Evolutionary conservation across 2,888 invertebrate species (phyloP).

Genomic region (Deroplatys truncata): DNA sequence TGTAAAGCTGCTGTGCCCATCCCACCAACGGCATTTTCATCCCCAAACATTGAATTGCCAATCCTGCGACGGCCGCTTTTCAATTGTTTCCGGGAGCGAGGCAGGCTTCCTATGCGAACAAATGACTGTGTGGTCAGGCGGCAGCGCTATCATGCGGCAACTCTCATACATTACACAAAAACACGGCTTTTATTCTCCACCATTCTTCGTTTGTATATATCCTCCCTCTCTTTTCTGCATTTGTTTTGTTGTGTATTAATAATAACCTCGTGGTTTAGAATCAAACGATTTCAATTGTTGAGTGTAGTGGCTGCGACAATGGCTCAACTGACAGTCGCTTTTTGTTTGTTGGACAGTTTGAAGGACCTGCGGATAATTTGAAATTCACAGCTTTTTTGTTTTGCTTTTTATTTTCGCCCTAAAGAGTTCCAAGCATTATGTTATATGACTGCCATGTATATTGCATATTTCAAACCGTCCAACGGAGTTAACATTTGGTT

Average conservation of each 20-base stretch:
- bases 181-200: conserved; percentile 15
- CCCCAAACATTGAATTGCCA: conserved; percentile 15
- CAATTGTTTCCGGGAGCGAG: conserved; percentile 17
- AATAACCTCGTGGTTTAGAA: conserved; percentile 10
- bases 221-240: background rate
- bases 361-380: background rate
- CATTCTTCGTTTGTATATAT: conserved; percentile 4
- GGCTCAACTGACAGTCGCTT: background rate
- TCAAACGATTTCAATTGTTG: conserved; percentile 4
- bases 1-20: background rate
- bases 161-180: conserved; percentile 17
- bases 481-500: background rate
- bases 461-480: background rate
- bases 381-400: background rate
- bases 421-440: background rate
- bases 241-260: conserved; percentile 15
- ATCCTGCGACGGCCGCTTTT: conserved; percentile 16
- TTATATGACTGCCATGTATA: background rate
- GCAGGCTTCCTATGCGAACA: background rate
- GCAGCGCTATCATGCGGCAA: conserved; percentile 16
- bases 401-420: background rate
- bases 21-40: background rate
- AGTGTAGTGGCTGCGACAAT: conserved; percentile 1
- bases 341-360: background rate
- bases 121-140: conserved; percentile 2